Conservation (phyloP, 1,140 invertebrate species). For the Scaptomyza hsui region DNA sequence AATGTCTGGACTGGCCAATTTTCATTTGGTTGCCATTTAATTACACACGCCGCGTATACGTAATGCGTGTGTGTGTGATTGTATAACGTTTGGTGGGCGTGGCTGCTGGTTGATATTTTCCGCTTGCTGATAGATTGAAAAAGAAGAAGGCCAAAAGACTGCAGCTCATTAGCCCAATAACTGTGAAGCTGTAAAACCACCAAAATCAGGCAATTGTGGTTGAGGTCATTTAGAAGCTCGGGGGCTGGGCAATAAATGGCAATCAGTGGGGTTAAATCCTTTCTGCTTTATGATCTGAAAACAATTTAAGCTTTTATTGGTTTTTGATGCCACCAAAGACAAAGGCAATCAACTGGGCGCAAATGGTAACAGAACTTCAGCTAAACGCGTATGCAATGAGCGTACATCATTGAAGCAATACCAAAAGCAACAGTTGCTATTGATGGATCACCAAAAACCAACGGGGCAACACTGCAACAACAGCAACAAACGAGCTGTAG, state of each 20-base stretch:
- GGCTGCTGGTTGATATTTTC: neutral
- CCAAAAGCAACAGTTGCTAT: constrained; percentile 58
- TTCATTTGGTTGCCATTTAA: constrained; percentile 57
- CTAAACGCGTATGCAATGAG: constrained; percentile 62
- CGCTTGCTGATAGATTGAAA: constrained; percentile 16
- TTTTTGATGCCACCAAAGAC: constrained; percentile 77
- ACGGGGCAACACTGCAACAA: constrained; percentile 29
- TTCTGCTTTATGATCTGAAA: constrained; percentile 80
- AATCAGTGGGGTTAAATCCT: constrained; percentile 79
- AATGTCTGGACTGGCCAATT: constrained; percentile 57
- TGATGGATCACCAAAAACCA: constrained; percentile 79
- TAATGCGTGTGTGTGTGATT: constrained; percentile 23
- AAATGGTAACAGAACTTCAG: constrained; percentile 60
- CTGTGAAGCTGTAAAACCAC: constrained; percentile 74
- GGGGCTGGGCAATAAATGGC: constrained; percentile 67
- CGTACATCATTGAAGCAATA: constrained; percentile 62
- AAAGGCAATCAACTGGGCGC: constrained; percentile 60
- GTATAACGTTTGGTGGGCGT: constrained; percentile 25
- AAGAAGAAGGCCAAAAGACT: neutral
- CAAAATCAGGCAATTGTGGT: constrained; percentile 54
- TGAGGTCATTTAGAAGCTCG: constrained; percentile 2
- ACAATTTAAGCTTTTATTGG: constrained; percentile 82
- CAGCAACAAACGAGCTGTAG: constrained; percentile 67
- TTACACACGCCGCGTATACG: constrained; percentile 61
- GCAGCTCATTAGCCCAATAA: constrained; percentile 58